Base-by-base conservation (phyloP, 2,797 vertebrate genomes). In the Trematomus bernacchii region DNA sequence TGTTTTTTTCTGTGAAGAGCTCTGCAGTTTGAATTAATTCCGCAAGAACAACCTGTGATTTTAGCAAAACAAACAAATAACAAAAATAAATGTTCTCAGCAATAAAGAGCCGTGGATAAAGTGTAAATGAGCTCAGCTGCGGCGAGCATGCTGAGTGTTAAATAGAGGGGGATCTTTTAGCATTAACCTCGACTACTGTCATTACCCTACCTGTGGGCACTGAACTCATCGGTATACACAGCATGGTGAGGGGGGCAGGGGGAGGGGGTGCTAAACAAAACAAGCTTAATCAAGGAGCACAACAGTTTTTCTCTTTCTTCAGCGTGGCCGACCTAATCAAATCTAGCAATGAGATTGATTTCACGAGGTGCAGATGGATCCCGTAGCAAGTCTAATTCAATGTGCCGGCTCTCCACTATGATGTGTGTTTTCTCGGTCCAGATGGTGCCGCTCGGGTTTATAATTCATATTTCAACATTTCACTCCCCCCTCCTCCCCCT, bases 351-450 rank as follows among this genome's bases (percentile, higher is more conserved):
- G 83, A 91, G 90, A 94, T 92, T 90, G 92, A 94, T 94, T 93
- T 92, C 91, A 89, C 83, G 70, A 90, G 91, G 89, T 92, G 87
- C 94, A 94, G 93, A 94, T 94, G 93, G 93, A 94, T 93, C 88
- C 90, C 86, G 86, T 89, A 92, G 87, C 92, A 92, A 85, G 89
- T 93, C 86, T 93, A 88, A 93, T 92, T 92, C 90, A 87, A 89
- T 79, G 81, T 70, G 78, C 82, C 77, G 74, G 76, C 90, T 90
- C 89, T 80, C 85, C 85, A 82, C 85, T 87, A 89, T 87, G 87
- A 91, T 91, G 87, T 88, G 91, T 85, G 91, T 92, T 93, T 93
- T 94, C 91, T 92, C 87, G 68, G 91, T 79, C 91, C 94, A 95
- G 94, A 95, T 95, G 94, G 93, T 81, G 83, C 88, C 60, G 85